Evolutionary conservation across 2,888 invertebrate species (phyloP).

Genomic region (Argyresthia goedartella): DNA sequence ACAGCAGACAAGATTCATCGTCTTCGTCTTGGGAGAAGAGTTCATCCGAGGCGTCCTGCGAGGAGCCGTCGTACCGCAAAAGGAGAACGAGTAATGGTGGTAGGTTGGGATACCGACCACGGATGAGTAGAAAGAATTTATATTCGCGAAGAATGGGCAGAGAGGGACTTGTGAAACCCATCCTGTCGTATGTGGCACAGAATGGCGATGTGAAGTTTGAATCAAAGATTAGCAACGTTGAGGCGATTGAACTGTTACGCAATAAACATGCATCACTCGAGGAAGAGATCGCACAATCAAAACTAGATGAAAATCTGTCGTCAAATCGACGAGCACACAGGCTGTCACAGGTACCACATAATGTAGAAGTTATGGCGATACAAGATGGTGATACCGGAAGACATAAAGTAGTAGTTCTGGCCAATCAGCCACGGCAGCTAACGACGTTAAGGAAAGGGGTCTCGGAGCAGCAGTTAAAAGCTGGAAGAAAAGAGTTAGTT

Average conservation of each 20-base stretch:
- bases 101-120: neutral
- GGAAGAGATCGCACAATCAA: no score
- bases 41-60: neutral
- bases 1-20: neutral
- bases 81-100: neutral
- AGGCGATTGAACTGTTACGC: neutral
- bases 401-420: no score
- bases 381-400: no score
- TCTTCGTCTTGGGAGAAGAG: neutral
- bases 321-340: no score
- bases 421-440: no score
- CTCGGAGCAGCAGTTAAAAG: neutral
- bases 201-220: constrained; percentile 31
- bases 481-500: constrained; percentile 34
- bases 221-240: constrained; percentile 26
- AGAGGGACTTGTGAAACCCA: constrained; percentile 14
- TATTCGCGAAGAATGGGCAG: neutral
- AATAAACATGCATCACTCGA: neutral
- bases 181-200: constrained; percentile 20
- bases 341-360: no score
- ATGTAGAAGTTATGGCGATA: no score
- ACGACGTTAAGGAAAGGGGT: neutral
- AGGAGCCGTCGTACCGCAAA: neutral
- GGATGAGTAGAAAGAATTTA: neutral
- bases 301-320: no score